These are phyloP conservation scores for Bryconaethiops microstoma DNA, from an alignment of 2,797 vertebrate species.

Conservation along the genomic window DNA sequence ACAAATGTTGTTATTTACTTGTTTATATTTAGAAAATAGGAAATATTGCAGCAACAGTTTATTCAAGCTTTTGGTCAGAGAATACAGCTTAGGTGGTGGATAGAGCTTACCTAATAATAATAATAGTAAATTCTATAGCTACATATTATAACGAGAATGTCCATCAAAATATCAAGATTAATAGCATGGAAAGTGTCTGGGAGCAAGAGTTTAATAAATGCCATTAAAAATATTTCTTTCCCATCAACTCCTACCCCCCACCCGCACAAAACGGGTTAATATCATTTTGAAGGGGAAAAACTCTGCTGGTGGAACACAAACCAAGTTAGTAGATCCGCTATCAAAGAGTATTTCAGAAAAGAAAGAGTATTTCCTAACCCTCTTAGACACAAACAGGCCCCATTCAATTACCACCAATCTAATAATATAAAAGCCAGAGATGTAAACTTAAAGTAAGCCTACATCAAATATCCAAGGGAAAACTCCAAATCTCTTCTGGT, in stretches of 20 bases:
- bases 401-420: conserved; percentile 57
- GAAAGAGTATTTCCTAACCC: conserved; percentile 55
- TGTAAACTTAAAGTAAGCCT: conserved; percentile 47
- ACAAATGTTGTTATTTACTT: too few species aligned
- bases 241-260: conserved; percentile 54
- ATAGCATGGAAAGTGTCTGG: neutral
- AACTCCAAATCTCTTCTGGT: conserved; percentile 52
- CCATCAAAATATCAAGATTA: neutral
- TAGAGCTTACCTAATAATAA: neutral
- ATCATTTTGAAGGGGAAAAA: conserved; percentile 65
- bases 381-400: conserved; percentile 50
- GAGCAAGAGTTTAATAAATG: conserved; percentile 2
- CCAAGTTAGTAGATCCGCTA: conserved; percentile 60
- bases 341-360: conserved; percentile 50
- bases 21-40: conserved; percentile 62
- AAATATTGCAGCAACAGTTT: conserved; percentile 57
- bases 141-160: neutral
- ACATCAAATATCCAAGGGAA: conserved; percentile 57
- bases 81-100: conserved; percentile 65
- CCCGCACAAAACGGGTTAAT: conserved; percentile 59
- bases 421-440: conserved; percentile 55
- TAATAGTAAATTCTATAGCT: conserved; percentile 51
- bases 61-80: conserved; percentile 55
- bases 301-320: conserved; percentile 65
- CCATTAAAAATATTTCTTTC: conserved; percentile 6